A percentile compares a stretch with the other conserved stretches of the same genome.
Conservation (phyloP, 2,797 vertebrate species). For the Falco berigora region DNA sequence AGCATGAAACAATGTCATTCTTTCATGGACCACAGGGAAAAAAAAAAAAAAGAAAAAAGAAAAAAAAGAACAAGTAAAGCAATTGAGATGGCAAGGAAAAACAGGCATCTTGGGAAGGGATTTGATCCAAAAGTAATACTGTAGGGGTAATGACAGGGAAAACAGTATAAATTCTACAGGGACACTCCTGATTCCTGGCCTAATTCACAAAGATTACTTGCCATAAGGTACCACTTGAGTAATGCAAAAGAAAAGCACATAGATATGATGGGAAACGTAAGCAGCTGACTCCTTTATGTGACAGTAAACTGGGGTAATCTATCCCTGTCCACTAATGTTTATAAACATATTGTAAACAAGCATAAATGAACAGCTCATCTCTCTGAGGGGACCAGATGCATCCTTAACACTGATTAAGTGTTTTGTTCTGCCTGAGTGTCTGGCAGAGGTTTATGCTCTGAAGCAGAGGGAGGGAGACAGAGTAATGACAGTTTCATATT, state of each 20-base stretch:
- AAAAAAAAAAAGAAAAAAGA: not conserved
- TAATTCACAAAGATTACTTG: slow-evolving; percentile 14
- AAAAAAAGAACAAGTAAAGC: not conserved
- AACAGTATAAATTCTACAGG: not conserved
- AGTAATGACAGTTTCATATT: slow-evolving; percentile 57
- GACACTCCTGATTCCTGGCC: not conserved
- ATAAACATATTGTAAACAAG: slow-evolving; percentile 72
- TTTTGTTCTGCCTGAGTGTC: slow-evolving; percentile 72
- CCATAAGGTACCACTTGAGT: slow-evolving; percentile 32
- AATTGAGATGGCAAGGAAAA: not conserved
- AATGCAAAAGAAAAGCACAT: slow-evolving; percentile 5
- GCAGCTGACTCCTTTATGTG: slow-evolving; percentile 53
- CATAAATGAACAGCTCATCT: slow-evolving; percentile 64
- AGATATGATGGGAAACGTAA: slow-evolving; percentile 4
- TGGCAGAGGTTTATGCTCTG: slow-evolving; percentile 65
- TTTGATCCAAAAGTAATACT: not conserved
- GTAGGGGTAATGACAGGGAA: not conserved
- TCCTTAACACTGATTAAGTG: slow-evolving; percentile 73
- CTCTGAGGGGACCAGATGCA: slow-evolving; percentile 67
- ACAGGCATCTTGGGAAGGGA: not conserved
- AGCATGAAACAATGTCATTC: not conserved
- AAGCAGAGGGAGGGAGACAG: slow-evolving; percentile 40
- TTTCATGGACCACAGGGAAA: not conserved
- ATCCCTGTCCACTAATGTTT: slow-evolving; percentile 71
- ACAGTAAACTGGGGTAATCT: slow-evolving; percentile 66